Conservation (phyloP, 37 sponge, comb jelly and placozoan species). For the Cladorhizidae sp. region DNA sequence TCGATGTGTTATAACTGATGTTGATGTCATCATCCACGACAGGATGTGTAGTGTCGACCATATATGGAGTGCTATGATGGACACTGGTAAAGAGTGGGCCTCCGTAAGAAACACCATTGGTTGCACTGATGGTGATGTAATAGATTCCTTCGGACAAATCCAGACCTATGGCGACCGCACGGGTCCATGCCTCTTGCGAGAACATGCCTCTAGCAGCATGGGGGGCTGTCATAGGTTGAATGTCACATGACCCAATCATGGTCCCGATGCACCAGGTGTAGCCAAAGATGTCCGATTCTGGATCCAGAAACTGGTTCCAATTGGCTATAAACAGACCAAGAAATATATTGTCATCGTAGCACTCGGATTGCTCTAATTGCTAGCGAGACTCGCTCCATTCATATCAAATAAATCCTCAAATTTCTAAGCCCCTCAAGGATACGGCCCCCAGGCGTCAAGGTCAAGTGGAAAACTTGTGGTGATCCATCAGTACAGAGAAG, state of each 20-base stretch:
- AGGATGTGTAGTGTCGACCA: constrained; percentile 81
- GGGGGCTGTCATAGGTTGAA: constrained; percentile 38
- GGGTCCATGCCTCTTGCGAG: constrained; percentile 47
- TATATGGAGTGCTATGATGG: constrained; percentile 76
- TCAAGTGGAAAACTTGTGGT: too few species aligned
- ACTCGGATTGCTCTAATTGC: too few species aligned
- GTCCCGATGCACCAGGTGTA: constrained; percentile 91
- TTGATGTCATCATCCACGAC: constrained; percentile 8
- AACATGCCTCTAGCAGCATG: constrained; percentile 14
- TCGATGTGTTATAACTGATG: constrained; percentile 35
- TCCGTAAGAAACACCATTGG: constrained; percentile 75
- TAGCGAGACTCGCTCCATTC: too few species aligned
- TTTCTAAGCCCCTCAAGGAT: too few species aligned
- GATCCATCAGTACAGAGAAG: too few species aligned
- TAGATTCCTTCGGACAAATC: constrained; percentile 75
- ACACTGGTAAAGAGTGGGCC: constrained; percentile 82
- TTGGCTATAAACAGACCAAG: constrained; percentile 55
- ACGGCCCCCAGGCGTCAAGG: too few species aligned
- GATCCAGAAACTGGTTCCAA: constrained; percentile 78
- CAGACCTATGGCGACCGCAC: constrained; percentile 23
- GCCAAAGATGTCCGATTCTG: constrained; percentile 67
- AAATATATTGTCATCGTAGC: too few species aligned
- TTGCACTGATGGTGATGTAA: constrained; percentile 78
- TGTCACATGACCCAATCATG: constrained; percentile 47
- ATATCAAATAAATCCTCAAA: too few species aligned